A percentile compares a stretch with the other conserved stretches of the same genome.
These are phyloP conservation scores for Drosophila orena DNA, from an alignment of 1,140 invertebrate genomes.

Conservation along the genomic window DNA sequence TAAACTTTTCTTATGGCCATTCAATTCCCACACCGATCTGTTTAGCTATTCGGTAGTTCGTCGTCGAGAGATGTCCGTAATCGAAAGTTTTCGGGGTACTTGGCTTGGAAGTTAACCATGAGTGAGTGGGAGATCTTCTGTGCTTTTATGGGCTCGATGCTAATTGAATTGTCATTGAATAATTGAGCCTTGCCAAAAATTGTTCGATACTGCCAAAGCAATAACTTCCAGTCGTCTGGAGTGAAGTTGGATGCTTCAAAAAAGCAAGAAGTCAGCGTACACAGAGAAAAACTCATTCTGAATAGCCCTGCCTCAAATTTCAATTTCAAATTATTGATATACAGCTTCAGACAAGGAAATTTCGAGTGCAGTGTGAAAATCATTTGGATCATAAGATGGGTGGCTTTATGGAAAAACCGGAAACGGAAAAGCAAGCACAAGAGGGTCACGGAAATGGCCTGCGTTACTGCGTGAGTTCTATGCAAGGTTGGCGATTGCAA, in stretches of 20 bases:
- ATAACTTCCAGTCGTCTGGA: slow-evolving; percentile 23
- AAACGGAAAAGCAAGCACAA: slow-evolving; percentile 11
- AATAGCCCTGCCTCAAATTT: not conserved
- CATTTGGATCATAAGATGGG: not conserved
- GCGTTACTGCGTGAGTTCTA: slow-evolving; percentile 22
- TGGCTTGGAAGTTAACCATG: not conserved
- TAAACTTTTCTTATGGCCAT: slow-evolving; percentile 72
- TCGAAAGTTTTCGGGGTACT: slow-evolving; percentile 1
- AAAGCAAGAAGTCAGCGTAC: slow-evolving; percentile 2
- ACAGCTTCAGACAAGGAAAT: not conserved
- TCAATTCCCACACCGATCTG: slow-evolving; percentile 32
- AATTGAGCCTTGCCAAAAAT: slow-evolving; percentile 25
- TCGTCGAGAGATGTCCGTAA: not conserved
- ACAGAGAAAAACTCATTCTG: not conserved
- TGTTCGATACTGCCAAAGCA: slow-evolving; percentile 18
- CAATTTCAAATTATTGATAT: not conserved
- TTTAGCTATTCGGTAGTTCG: slow-evolving; percentile 9
- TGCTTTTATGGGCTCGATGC: slow-evolving; percentile 36
- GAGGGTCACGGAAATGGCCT: slow-evolving; percentile 22
- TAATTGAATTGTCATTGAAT: slow-evolving; percentile 56
- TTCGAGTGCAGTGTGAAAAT: not conserved
- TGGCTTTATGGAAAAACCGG: slow-evolving; percentile 17
- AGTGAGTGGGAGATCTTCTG: slow-evolving; percentile 29
- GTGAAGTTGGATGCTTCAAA: slow-evolving; percentile 1
- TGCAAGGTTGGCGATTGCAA: slow-evolving; percentile 25